A percentile compares a stretch with the other conserved stretches of the same genome.
Evolutionary conservation across 2,113 vertebrate species (phyloP).

Genomic region (Peromyscus leucopus): DNA sequence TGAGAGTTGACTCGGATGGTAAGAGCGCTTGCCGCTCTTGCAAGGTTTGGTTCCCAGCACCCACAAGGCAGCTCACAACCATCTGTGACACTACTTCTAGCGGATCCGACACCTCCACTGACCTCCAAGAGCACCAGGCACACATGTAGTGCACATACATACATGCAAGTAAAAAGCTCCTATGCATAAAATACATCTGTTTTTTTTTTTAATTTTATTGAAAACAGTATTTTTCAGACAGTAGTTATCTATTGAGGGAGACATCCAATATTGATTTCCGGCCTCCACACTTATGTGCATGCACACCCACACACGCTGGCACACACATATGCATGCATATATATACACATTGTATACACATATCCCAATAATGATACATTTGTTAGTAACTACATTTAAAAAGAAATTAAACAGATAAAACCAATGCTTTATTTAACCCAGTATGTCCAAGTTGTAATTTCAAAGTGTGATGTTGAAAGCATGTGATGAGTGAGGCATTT

Average conservation of each 20-base stretch:
- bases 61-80: not conserved
- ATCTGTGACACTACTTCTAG: not conserved
- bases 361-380: not conserved
- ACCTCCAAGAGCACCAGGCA: not conserved
- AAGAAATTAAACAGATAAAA: constrained; percentile 43
- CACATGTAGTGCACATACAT: not conserved
- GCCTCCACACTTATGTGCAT: not conserved
- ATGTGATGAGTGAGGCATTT: not conserved
- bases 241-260: not conserved
- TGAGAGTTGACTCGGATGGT: not conserved
- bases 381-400: not conserved
- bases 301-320: not conserved
- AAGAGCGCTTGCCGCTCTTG: not conserved
- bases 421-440: not conserved
- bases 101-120: not conserved
- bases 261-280: not conserved
- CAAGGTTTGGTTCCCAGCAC: not conserved
- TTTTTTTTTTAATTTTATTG: not conserved
- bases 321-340: not conserved
- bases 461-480: not conserved
- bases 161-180: not conserved
- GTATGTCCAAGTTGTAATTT: not conserved
- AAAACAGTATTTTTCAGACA: not conserved
- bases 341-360: not conserved
- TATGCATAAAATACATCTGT: not conserved